Evolutionary conservation across 2,797 vertebrate genomes (phyloP), one percentile per base, ranked within the genome.

Genomic region (Poeciliopsis infans): DNA sequence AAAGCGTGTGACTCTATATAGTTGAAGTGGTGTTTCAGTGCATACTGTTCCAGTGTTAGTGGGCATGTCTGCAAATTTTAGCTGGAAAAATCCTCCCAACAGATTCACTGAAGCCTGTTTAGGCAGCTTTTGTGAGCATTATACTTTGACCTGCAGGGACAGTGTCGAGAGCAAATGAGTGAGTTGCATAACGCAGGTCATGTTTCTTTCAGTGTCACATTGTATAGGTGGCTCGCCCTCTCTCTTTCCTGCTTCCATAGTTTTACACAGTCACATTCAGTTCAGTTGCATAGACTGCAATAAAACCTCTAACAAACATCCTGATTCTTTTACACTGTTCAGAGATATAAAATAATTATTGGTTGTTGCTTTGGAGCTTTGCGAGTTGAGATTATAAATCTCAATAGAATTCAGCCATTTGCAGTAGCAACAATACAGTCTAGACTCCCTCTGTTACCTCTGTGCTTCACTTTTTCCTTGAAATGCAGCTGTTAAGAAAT

Each of bases 141-240:
- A 79, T 89, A 85, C 83, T 87, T 90, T 90, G 87, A 90, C 89
- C 91, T n/a, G 66, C 46, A 53, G 76, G 76, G 86, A 87, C 82
- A 83, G 75, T 33, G 74, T 55, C 49, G 66, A 82, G 76, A 49
- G 72, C 79, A 25, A 82, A 78, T 41, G 49, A 81, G 75, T 43
- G 75, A 79, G 90, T 92, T 92, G 59, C 80, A 64, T 83, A 92
- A 93, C 79, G 15, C 4, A 74, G 55, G 75, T 87, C 66, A 57
- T 76, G 16, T 81, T 84, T 83, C 77, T 77, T 11, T 81, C n/a
- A 36, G 33, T 71, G 43, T 74, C 64, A 79, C 36, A 33, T 53
- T 77, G 72, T 75, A 28, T n/a, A 20, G 61, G 43, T 71, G 43
- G 0, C 7, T 33, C 47, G 16, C 41, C 10, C 76, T 51, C 8